These are phyloP conservation scores for Ascidia mentula DNA, from an alignment of 23 tunicate species.

Conservation along the genomic window DNA sequence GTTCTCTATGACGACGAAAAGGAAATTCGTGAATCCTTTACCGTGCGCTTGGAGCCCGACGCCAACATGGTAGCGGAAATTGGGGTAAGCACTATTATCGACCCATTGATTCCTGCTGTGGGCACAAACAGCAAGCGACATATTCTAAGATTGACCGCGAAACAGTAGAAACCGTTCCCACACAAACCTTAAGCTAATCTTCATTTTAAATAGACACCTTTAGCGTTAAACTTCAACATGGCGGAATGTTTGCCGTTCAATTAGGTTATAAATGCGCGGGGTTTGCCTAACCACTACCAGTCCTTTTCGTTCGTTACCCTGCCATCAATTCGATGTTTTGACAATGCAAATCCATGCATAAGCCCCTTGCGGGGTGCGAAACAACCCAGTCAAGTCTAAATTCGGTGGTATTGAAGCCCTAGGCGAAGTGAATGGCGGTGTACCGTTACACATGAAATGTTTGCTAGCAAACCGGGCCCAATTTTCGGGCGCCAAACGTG, in stretches of 20 bases:
- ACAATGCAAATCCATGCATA: neutral
- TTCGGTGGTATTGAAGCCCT: neutral
- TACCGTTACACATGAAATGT: neutral
- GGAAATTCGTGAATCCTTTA: conserved; percentile 96
- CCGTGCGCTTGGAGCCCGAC: conserved; percentile 79
- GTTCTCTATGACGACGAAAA: conserved; percentile 85
- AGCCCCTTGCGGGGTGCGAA: neutral
- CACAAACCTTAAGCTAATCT: neutral
- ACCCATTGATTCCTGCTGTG: too few species aligned
- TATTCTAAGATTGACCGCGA: too few species aligned
- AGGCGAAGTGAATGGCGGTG: neutral
- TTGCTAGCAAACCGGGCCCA: too few species aligned
- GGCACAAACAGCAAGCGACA: neutral
- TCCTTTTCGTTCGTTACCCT: neutral
- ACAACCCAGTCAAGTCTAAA: neutral
- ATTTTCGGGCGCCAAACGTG: too few species aligned
- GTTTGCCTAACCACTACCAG: neutral
- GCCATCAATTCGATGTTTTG: neutral
- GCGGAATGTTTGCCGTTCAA: conserved; percentile 1
- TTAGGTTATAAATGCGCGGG: neutral
- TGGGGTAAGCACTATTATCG: conserved; percentile 54
- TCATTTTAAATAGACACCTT: neutral
- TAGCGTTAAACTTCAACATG: neutral
- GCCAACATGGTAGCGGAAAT: conserved; percentile 76
- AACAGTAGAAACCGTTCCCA: too few species aligned